Conservation (phyloP, 92 coral and sea anemone genomes). For the Palythoa heliodiscus region DNA sequence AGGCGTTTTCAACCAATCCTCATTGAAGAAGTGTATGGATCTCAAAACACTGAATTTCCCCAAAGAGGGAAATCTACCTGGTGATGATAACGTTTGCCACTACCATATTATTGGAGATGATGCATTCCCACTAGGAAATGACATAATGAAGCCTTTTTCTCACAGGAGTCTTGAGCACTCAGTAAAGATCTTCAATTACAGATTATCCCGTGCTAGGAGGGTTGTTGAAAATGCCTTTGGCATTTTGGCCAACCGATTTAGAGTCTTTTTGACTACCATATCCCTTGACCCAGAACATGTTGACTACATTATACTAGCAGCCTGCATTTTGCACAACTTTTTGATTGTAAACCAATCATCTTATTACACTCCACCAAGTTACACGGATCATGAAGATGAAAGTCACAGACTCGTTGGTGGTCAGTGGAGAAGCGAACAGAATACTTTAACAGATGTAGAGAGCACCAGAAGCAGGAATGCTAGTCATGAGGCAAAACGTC, state of each 20-base stretch:
- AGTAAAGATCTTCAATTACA: constrained; percentile 46
- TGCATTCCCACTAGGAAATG: constrained; percentile 43
- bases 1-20: constrained; percentile 44
- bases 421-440: constrained; percentile 32
- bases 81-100: constrained; percentile 24
- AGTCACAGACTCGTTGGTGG: constrained; percentile 36
- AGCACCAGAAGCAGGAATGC: constrained; percentile 46
- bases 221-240: constrained; percentile 54
- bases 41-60: constrained; percentile 43
- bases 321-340: constrained; percentile 51
- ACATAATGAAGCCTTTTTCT: constrained; percentile 50
- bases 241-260: constrained; percentile 50
- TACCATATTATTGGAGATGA: constrained; percentile 47
- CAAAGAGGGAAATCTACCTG: constrained; percentile 39
- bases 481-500: constrained; percentile 43
- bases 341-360: constrained; percentile 51
- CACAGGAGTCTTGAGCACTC: constrained; percentile 45
- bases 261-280: constrained; percentile 51
- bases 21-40: constrained; percentile 37
- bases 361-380: constrained; percentile 41
- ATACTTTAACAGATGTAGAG: constrained; percentile 34
- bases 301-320: constrained; percentile 40
- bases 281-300: constrained; percentile 39
- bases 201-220: constrained; percentile 51
- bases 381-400: constrained; percentile 39